Conservation (phyloP, 1,140 invertebrate genomes). For the Hycleus cichorii region DNA sequence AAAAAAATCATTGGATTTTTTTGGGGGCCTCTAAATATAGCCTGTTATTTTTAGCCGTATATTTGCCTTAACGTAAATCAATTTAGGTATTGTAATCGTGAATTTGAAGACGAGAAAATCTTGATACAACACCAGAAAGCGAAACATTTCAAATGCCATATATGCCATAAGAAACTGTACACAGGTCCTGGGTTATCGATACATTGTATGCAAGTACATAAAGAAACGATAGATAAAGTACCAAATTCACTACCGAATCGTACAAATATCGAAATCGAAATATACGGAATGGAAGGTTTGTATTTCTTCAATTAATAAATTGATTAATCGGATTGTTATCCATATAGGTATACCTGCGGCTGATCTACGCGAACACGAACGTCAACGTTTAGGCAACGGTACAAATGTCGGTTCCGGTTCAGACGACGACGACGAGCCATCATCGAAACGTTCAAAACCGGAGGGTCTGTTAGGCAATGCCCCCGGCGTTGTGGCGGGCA, state of each 20-base stretch:
- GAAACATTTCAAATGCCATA: slow-evolving; percentile 99
- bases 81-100: slow-evolving; percentile 96
- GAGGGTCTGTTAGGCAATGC: slow-evolving; percentile 53
- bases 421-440: slow-evolving; percentile 75
- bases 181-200: slow-evolving; percentile 97
- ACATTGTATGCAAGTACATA: slow-evolving; percentile 99
- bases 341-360: slow-evolving; percentile 75
- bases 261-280: slow-evolving; percentile 99
- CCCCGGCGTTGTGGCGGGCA: slow-evolving; percentile 43
- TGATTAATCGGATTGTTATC: neutral
- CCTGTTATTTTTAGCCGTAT: slow-evolving; percentile 22
- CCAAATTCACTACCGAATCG: slow-evolving; percentile 96
- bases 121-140: slow-evolving; percentile 99
- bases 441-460: slow-evolving; percentile 60
- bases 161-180: slow-evolving; percentile 99
- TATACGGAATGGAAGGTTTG: slow-evolving; percentile 98
- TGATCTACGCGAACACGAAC: slow-evolving; percentile 91
- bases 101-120: slow-evolving; percentile 99
- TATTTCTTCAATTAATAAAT: slow-evolving; percentile 1
- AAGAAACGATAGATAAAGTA: slow-evolving; percentile 99
- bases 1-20: neutral
- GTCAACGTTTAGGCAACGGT: slow-evolving; percentile 61
- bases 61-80: slow-evolving; percentile 43
- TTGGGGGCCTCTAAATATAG: slow-evolving; percentile 1
- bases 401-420: slow-evolving; percentile 52